phyloP scores from a whole-genome alignment of 2,888 invertebrate species.

The Parnassius smintheus region DNA sequence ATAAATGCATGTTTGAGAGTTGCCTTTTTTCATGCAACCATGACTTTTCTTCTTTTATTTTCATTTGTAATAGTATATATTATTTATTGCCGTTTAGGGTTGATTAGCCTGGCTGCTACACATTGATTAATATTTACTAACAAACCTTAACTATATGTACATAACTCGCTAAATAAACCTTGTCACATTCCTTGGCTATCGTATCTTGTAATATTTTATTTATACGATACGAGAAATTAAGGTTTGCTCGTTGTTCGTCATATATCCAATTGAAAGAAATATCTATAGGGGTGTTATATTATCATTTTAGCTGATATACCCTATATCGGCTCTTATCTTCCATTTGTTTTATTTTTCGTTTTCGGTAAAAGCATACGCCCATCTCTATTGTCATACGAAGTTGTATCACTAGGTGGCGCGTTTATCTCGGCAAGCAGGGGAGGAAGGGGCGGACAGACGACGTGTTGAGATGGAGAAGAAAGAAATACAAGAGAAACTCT shows the following conservation, averaged over 20 bases:
- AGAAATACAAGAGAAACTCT: conserved; percentile 83
- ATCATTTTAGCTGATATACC: no score
- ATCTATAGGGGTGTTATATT: no score
- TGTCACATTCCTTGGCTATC: neutral
- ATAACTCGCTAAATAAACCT: neutral
- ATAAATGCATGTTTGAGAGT: conserved; percentile 11
- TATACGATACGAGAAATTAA: neutral
- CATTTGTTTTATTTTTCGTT: neutral
- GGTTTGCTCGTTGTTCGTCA: no score
- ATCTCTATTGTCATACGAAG: conserved; percentile 37
- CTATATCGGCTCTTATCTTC: neutral
- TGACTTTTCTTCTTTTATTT: neutral
- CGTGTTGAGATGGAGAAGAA: conserved; percentile 86
- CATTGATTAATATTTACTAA: conserved; percentile 6
- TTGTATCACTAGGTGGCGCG: conserved; percentile 83
- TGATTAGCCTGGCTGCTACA: no score
- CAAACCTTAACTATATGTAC: neutral
- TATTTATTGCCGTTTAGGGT: no score
- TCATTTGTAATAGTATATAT: neutral
- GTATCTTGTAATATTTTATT: neutral
- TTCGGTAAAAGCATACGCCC: neutral
- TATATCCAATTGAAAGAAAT: no score
- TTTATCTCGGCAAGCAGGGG: conserved; percentile 90
- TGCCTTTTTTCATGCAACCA: neutral
- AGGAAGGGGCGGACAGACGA: conserved; percentile 90